These are phyloP conservation scores for Odontamblyopus lacepedii DNA, from an alignment of 2,797 vertebrate genomes.

Conservation along the genomic window DNA sequence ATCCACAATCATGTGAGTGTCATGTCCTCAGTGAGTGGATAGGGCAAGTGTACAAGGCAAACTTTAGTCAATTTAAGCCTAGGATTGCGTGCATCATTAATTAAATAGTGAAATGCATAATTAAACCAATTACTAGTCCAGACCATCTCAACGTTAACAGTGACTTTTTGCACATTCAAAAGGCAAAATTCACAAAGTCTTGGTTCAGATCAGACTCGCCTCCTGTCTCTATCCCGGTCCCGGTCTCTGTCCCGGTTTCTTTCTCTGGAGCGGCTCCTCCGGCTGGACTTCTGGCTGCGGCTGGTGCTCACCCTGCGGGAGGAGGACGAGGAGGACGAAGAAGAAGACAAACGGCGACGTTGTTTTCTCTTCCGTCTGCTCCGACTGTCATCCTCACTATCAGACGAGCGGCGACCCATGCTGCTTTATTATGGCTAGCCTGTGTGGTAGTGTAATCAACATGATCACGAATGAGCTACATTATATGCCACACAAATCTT, in stretches of 20 bases:
- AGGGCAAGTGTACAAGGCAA: too few species aligned
- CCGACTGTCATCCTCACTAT: slow-evolving; percentile 88
- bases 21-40: too few species aligned
- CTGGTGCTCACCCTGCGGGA: slow-evolving; percentile 82
- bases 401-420: slow-evolving; percentile 92
- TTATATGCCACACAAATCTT: not conserved
- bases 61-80: too few species aligned
- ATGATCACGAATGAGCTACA: not conserved
- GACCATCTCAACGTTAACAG: too few species aligned
- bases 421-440: slow-evolving; percentile 38
- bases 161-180: not conserved
- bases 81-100: not conserved
- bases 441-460: not conserved
- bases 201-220: slow-evolving; percentile 42
- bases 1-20: too few species aligned
- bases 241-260: slow-evolving; percentile 70
- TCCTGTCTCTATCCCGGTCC: slow-evolving; percentile 67
- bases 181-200: not conserved
- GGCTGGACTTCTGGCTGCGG: slow-evolving; percentile 81
- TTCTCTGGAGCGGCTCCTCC: slow-evolving; percentile 83
- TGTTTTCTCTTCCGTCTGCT: slow-evolving; percentile 88
- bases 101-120: not conserved
- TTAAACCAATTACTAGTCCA: too few species aligned
- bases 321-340: slow-evolving; percentile 86
- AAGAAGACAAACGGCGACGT: slow-evolving; percentile 81